Evolutionary conservation across 2,797 vertebrate genomes (phyloP), one percentile per base, ranked within the genome.

Genomic region (Harpagifer antarcticus): DNA sequence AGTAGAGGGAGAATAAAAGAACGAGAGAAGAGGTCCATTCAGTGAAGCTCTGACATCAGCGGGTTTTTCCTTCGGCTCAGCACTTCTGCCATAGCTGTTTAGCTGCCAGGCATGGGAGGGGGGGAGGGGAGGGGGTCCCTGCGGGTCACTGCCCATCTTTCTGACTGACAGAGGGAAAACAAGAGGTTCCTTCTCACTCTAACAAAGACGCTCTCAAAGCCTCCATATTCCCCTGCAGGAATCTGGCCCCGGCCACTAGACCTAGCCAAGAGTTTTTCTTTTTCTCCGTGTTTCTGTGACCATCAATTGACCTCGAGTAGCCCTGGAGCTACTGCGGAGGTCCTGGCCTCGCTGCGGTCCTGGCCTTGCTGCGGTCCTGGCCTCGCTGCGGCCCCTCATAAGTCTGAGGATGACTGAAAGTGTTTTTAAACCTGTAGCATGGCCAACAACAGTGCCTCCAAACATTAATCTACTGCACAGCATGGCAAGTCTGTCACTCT

Each of bases 61-160:
- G 78, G 80, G 82, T 72, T 83, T 88, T 92, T 90, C 84, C 78
- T 85, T 73, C 56, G 27, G 74, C 90, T 94, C 93, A 92, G 93
- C 92, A 89, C 17, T 90, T 91, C 81, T 90, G 72, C 73, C 48
- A 33, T 20, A 19, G 61, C 84, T 84, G 68, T 84, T 82, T 61
- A 76, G 75, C 87, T 85, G 85, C 84, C 86, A 75, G 75, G 72
- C 85, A 16, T 63, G 40, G 76, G 57, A 33, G 74, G 23, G 2
- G 74, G 79, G 71, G 33, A 20, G 66, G 44, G 76, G 57, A 44
- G 74, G 79, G 67, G 81, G 52, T 89, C 84, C 79, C 68, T 65
- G 77, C 45, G 84, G 89, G 91, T 94, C 92, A 92, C 68, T 92
- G 91, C 89, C 88, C 89, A 88, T 93, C 85, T 90, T 78, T 86